Evolutionary conservation across 2,888 invertebrate species (phyloP).

Genomic region (Cheilosia scutellata): DNA sequence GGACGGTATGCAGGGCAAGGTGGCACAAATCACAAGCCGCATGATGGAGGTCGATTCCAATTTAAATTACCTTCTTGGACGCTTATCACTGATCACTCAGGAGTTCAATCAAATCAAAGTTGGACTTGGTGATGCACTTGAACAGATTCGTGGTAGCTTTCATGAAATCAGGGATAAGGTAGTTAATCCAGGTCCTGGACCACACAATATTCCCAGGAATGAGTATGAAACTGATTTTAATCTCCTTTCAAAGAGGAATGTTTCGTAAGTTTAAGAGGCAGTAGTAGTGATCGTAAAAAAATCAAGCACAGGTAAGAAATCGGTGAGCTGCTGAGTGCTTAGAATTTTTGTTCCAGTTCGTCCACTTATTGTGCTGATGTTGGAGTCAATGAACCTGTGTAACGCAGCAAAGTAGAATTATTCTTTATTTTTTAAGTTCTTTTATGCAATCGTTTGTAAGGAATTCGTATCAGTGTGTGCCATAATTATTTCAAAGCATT

Average conservation of each 20-base stretch:
- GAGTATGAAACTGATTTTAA: conserved; percentile 82
- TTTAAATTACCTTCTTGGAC: conserved; percentile 92
- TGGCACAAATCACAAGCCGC: conserved; percentile 90
- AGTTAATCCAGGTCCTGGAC: conserved; percentile 86
- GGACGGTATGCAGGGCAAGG: conserved; percentile 92
- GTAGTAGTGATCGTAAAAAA: conserved; percentile 12
- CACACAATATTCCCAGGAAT: conserved; percentile 85
- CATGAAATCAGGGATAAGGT: conserved; percentile 86
- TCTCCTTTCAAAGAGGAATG: conserved; percentile 81
- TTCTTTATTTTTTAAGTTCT: conserved; percentile 52
- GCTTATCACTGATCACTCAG: conserved; percentile 91
- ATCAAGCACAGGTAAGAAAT: background rate
- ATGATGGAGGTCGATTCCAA: conserved; percentile 92
- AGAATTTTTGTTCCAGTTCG: background rate
- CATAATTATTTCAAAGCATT: conserved; percentile 46
- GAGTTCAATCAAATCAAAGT: conserved; percentile 93
- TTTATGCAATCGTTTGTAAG: conserved; percentile 52
- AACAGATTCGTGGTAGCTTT: conserved; percentile 88
- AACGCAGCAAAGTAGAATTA: conserved; percentile 44
- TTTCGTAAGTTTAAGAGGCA: conserved; percentile 32
- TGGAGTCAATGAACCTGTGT: conserved; percentile 12
- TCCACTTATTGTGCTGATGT: conserved; percentile 12
- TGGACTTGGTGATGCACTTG: conserved; percentile 89
- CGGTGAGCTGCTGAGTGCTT: conserved; percentile 6
- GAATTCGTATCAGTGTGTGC: conserved; percentile 60